phyloP scores from a whole-genome alignment of 1,140 invertebrate species.

The Caenorhabditis brenneri region DNA sequence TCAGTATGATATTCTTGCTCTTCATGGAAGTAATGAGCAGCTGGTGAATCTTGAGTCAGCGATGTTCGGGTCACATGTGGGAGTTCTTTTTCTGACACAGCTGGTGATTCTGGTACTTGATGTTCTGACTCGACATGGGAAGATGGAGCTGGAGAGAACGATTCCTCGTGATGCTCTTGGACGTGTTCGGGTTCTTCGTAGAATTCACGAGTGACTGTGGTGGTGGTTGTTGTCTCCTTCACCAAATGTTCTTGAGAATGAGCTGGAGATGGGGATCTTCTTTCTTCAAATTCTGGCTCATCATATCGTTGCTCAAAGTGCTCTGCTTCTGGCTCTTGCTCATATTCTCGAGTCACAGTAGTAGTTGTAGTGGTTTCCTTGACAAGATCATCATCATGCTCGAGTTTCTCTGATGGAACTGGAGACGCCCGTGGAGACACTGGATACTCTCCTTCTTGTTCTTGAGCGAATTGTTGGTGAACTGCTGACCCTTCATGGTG shows the following conservation, averaged over 20 bases:
- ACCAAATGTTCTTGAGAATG: background rate
- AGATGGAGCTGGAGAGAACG: background rate
- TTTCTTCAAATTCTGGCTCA: background rate
- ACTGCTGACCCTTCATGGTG: too few relatives aligned
- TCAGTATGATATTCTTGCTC: background rate
- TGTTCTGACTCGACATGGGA: background rate
- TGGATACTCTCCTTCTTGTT: background rate
- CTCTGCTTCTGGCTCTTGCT: background rate
- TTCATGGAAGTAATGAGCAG: background rate
- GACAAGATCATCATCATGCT: background rate
- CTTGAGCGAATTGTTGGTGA: too few relatives aligned
- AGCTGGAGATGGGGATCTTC: background rate
- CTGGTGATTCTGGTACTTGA: background rate
- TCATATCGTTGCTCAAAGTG: background rate
- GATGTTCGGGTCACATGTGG: background rate
- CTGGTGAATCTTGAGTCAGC: background rate
- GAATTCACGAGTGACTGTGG: background rate
- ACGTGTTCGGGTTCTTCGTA: slow-evolving; percentile 12
- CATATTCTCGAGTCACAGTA: background rate
- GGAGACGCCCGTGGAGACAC: background rate
- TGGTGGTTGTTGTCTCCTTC: background rate
- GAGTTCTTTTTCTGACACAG: background rate
- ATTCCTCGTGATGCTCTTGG: background rate
- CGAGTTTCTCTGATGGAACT: background rate
- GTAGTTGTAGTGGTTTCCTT: slow-evolving; percentile 15